Base-by-base conservation (phyloP, 2,797 vertebrate genomes). In the Petrocephalus schoutedeni region DNA sequence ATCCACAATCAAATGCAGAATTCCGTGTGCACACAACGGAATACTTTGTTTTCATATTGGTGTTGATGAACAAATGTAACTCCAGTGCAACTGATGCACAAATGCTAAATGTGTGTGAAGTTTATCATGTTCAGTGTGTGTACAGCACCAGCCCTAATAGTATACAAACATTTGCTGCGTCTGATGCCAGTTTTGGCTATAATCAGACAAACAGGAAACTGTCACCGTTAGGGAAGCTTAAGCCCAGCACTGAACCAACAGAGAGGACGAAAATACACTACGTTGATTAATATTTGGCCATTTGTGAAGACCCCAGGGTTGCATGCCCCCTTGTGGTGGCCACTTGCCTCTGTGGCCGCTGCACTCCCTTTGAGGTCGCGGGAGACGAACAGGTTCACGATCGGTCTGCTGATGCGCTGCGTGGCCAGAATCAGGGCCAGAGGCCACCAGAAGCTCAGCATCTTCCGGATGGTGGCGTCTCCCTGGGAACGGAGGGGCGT, bases 391-490 rank as follows among this genome's bases (percentile, higher is more conserved):
- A 99, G 97, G 93, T 99, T 99, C 93, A 99, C 98, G 9, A 99
- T 98, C 16, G 98, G 98, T 87, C 98, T 94, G 54, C 98, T 99
- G 93, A 99, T 99, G 85, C 98, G 93, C 93, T 99, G 98, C 4
- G 98, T 99, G 59, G 98, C 98, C 92, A 99, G 91, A 93, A 99
- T 99, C 88, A 99, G 96, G 0, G 98, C 98, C 94, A 99, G 93
- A 23, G 98, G 98, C 98, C 98, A 99, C 98, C 98, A 99, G 94
- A 99, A 99, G 89, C 94, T 97, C 92, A 99, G 94, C 98, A 99
- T 99, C 95, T 97, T 99, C 89, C 94, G 97, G 93, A 99, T 94
- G 0, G 98, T 99, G 86, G 97, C 97, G 36, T 99, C 98, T 2
- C 98, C 98, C 98, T 99, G 93, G 3, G 91, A 89, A 16, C 14